A percentile compares a stretch with the other conserved stretches of the same genome.
Conservation (phyloP, 2,113 vertebrate genomes). For the Xenopus borealis region DNA sequence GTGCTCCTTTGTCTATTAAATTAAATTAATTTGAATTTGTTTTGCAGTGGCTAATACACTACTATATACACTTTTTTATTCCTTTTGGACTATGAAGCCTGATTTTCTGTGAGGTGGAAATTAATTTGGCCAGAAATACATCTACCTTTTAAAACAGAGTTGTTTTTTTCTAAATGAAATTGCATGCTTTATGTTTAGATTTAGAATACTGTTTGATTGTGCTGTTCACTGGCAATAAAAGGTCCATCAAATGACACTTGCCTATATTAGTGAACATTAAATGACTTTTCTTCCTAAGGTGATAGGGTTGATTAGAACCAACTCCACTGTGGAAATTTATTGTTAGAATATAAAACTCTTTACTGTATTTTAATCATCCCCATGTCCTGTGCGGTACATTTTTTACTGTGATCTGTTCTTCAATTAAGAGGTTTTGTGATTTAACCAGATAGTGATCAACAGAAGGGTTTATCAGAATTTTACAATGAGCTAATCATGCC, state of each 20-base stretch:
- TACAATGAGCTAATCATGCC: constrained; percentile 36
- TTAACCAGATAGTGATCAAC: constrained; percentile 33
- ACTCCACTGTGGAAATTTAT: constrained; percentile 20
- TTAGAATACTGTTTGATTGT: constrained; percentile 20
- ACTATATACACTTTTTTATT: too few species aligned
- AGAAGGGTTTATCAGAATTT: constrained; percentile 28
- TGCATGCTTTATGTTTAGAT: constrained; percentile 11
- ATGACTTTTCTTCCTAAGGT: constrained; percentile 47
- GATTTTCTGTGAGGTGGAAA: too few species aligned
- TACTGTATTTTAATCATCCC: constrained; percentile 12
- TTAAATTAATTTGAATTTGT: too few species aligned
- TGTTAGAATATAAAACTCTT: constrained; percentile 37
- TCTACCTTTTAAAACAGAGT: background rate
- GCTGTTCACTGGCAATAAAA: constrained; percentile 40
- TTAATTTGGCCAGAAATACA: too few species aligned
- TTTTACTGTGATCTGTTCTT: constrained; percentile 22
- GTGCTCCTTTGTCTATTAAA: too few species aligned
- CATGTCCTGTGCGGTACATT: background rate
- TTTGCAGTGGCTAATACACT: too few species aligned
- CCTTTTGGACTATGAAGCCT: too few species aligned
- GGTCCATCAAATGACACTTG: constrained; percentile 44
- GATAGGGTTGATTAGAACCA: constrained; percentile 17
- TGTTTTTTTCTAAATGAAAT: background rate
- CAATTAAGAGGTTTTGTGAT: constrained; percentile 30
- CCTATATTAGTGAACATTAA: constrained; percentile 43